Conservation (phyloP, 2,888 invertebrate genomes). For the Halocaridina rubra region DNA sequence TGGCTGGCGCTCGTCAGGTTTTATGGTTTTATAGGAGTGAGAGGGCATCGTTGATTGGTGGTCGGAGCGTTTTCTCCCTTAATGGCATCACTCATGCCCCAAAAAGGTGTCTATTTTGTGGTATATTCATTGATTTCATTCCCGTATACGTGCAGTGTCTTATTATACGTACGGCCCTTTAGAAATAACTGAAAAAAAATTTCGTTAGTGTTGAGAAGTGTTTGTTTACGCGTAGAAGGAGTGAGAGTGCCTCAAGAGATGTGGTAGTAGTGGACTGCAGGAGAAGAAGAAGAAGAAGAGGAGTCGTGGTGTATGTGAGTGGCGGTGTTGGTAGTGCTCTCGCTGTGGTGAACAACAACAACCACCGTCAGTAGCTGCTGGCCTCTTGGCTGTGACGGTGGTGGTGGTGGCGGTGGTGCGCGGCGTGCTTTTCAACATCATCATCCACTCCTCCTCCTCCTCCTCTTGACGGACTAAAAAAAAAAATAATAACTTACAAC, state of each 20-base stretch:
- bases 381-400: constrained; percentile 64
- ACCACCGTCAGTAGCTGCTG: constrained; percentile 62
- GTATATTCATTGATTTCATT: constrained; percentile 57
- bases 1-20: constrained; percentile 63
- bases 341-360: constrained; percentile 23
- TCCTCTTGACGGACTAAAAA: constrained; percentile 18
- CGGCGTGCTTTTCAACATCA: constrained; percentile 47
- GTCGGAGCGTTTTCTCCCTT: constrained; percentile 64
- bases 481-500: too few species aligned
- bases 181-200: constrained; percentile 52
- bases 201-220: too few species aligned
- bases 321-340: constrained; percentile 51
- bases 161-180: not conserved
- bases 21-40: constrained; percentile 63
- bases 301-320: constrained; percentile 32
- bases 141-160: not conserved
- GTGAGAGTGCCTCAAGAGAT: constrained; percentile 45
- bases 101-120: constrained; percentile 64
- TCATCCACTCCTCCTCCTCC: constrained; percentile 48
- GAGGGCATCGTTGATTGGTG: constrained; percentile 63
- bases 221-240: constrained; percentile 39
- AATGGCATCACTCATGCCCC: constrained; percentile 64
- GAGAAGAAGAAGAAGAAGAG: too few species aligned
- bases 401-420: too few species aligned
- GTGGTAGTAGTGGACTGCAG: constrained; percentile 56